Evolutionary conservation across 2,797 vertebrate species (phyloP), one percentile per base, ranked within the genome.

Genomic region (Varecia variegata): DNA sequence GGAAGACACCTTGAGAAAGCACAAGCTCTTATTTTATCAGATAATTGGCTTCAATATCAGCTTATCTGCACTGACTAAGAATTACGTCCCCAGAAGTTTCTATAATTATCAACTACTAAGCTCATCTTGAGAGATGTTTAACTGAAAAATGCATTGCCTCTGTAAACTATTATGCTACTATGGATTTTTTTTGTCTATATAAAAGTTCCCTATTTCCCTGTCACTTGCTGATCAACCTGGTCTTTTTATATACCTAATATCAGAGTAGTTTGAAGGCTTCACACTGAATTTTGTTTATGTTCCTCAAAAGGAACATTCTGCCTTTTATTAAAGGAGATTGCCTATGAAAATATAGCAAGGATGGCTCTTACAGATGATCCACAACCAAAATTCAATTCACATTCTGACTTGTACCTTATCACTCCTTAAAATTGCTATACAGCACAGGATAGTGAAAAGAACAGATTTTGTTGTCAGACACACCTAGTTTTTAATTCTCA

Each of bases 301-400:
- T 93, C 67, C 95, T 97, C 96, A 81, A 87, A 97, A 95, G 95
- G 73, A 91, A 80, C 97, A 96, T 93, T 95, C 79, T 80, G 74
- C 45, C 47, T 96, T 96, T 95, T 96, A 97, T 91, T 93, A 91
- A 90, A 95, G 77, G 93, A 93, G 65, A 93, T 71, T 77, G 47
- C 65, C 81, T 91, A 54, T 90, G 94, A 96, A 93, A 94, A 83
- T 86, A 95, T 0, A 86, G 47, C 35, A 79, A 93, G 40, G 65
- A 50, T 40, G 12, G 27, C 62, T 94, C 60, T 96, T 89, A 88
- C n/a, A 96, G 89, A 93, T 79, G 65, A 94, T 86, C 47, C 83
- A 68, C 88, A 54, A 83, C 73, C 47, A 77, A 96, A 81, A 94
- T 89, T 84, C 95, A 97, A 18, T 89, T 91, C 74, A 10, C 50